Evolutionary conservation across 2,113 vertebrate species (phyloP), one percentile per base, ranked within the genome.

Genomic region (Callipepla squamata): DNA sequence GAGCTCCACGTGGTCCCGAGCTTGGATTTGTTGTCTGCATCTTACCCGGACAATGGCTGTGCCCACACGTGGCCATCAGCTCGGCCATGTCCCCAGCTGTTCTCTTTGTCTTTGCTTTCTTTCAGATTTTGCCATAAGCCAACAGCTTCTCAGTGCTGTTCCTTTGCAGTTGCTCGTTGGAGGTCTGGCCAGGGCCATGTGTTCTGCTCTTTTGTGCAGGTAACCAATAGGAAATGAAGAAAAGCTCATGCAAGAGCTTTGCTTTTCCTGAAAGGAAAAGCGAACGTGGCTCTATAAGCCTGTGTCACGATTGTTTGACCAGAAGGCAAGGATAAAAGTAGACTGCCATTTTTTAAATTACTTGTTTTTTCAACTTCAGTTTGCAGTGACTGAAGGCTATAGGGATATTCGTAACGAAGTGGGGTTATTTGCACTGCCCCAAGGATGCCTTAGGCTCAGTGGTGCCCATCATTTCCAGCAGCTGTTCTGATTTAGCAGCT

Each of bases 1-100:
- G 96, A 96, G 79, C 85, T 94, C 90, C 86, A 86, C 13, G 36
- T 95, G 83, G 85, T 95, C 68, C 90, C 0, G 14, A 93, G 90
- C 91, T 94, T 96, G 95, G 86, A 95, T 93, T 93, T 94, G 87
- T 94, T 9, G 85, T 96, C 82, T 70, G 93, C 87, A 84, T 90
- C 80, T 75, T 87, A 28, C 81, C 87, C 1, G 20, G 78, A 94
- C 63, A 8, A 25, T 21, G 34, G 63, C 90, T 28, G 8, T 91
- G 74, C 79, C 85, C 2, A 0, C n/a, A 59, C 89, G 30, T 62
- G 87, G 87, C 79, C 63, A 6, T 45, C 17, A 55, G 4, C 69
- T 91, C 69, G 1, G 50, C 58, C 4, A 3, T 69, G 51, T 30
- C 75, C 75, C 72, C 81, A 44, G 90, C 81, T 11, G 65, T 67